Evolutionary conservation across 2,797 vertebrate genomes (phyloP), one percentile per base, ranked within the genome.

Genomic region (Tamandua tetradactyla): DNA sequence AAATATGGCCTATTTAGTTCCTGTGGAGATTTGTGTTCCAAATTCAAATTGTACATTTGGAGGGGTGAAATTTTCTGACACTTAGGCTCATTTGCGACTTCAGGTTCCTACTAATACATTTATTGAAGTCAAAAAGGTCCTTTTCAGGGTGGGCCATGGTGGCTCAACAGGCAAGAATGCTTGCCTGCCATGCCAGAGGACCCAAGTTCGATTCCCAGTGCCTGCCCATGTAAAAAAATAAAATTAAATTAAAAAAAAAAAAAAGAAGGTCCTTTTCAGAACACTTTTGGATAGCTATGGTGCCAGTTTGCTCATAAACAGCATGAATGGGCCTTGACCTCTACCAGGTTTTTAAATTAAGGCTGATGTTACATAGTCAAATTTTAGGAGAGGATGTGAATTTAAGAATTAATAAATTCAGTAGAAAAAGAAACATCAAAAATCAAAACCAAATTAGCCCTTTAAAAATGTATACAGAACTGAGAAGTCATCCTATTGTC

Each of bases 401-500:
- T 88, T 85, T 57, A 42, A 94, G 62, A 66, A 84, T 55, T 35
- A 71, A 35, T 92, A 76, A 49, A 57, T 87, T 66, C 23, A 81
- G 25, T 55, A 80, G 25, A 1, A 25, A 40, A 61, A 86, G 82
- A 72, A 61, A 57, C n/a, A 23, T 8, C 17, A 61, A 64, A 64
- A 81, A 22, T n/a, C 55, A 32, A 76, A 95, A 61, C 18, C 15
- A 80, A 93, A 84, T 2, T 23, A 17, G 69, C 20, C 3, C 23
- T 83, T 71, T 84, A 8, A 62, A 88, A 94, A 44, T 3, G 35
- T 9, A 20, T 25, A 89, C 9, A 82, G 25, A 52, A 89, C 17
- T 76, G 57, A 89, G 49, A 3, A 68, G 37, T 44, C 8, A 44
- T 27, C 15, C n/a, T 35, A n/a, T 12, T 15, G n/a, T 25, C 37